Evolutionary conservation across 1,140 invertebrate genomes (phyloP).

Genomic region (Berghia stephanieae): DNA sequence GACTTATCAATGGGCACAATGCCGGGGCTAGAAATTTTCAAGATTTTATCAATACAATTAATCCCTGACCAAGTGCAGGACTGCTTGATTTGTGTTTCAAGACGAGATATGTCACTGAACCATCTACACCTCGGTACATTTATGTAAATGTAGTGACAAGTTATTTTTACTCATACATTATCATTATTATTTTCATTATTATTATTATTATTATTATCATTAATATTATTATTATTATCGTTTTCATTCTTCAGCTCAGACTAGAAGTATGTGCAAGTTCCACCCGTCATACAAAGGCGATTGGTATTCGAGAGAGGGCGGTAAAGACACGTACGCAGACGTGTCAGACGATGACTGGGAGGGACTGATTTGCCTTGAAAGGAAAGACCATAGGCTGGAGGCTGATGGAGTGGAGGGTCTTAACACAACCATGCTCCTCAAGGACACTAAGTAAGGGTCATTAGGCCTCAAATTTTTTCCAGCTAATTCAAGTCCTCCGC

Average conservation of each 20-base stretch:
- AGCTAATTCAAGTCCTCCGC: too few species aligned
- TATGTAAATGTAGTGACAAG: not conserved
- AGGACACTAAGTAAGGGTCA: not conserved
- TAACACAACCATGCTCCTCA: conserved; percentile 35
- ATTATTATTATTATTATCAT: too few species aligned
- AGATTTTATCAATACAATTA: too few species aligned
- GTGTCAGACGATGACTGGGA: conserved; percentile 35
- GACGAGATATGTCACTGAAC: too few species aligned
- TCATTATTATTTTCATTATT: too few species aligned
- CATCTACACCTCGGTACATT: too few species aligned
- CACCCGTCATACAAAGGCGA: conserved; percentile 44
- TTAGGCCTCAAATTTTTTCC: conserved; percentile 13
- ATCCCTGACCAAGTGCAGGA: not conserved
- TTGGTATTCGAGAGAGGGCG: conserved; percentile 49
- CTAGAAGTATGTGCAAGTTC: conserved; percentile 35
- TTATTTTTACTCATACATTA: too few species aligned
- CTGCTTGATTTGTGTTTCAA: not conserved
- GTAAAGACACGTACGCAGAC: conserved; percentile 32
- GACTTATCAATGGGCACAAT: too few species aligned
- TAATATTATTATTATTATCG: too few species aligned
- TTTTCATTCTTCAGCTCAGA: conserved; percentile 18
- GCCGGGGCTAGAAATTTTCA: too few species aligned
- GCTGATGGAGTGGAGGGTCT: conserved; percentile 33
- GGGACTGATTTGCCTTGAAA: conserved; percentile 15
- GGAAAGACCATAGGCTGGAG: conserved; percentile 18